Evolutionary conservation across 2,797 vertebrate genomes (phyloP).

Genomic region (Sphenopsis melanotis): DNA sequence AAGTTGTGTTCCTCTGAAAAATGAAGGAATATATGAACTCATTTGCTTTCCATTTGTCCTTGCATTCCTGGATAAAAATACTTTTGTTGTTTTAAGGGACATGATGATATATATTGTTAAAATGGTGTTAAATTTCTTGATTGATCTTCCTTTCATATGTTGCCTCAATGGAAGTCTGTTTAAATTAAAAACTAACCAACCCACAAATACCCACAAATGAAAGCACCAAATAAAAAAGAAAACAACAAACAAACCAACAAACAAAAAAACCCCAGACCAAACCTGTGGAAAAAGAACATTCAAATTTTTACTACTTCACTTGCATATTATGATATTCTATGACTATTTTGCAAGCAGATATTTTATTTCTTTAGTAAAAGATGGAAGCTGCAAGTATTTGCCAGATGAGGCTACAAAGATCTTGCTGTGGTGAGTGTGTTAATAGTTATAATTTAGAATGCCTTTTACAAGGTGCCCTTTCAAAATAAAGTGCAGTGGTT

Average conservation of each 20-base stretch:
- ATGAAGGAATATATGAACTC: conserved; percentile 19
- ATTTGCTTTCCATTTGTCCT: conserved; percentile 24
- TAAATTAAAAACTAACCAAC: not conserved
- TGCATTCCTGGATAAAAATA: conserved; percentile 15
- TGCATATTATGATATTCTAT: not conserved
- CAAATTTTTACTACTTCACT: not conserved
- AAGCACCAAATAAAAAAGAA: not conserved
- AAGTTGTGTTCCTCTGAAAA: conserved; percentile 56
- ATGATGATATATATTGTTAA: not conserved
- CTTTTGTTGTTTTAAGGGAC: not conserved
- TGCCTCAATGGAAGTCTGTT: not conserved
- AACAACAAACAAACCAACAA: too few species aligned
- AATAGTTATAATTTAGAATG: not conserved
- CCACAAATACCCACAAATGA: not conserved
- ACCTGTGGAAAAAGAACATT: not conserved
- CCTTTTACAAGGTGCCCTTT: not conserved
- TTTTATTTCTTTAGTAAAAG: not conserved
- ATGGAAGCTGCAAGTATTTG: not conserved
- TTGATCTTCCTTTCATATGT: not conserved
- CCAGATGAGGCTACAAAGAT: not conserved
- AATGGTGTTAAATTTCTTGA: not conserved
- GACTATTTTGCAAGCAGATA: not conserved
- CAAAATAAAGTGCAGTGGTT: not conserved
- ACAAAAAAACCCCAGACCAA: not conserved
- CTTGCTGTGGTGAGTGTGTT: not conserved